A percentile compares a stretch with the other conserved stretches of the same genome.
Conservation (phyloP, 2,797 vertebrate genomes). For the Chrosomus eos region DNA sequence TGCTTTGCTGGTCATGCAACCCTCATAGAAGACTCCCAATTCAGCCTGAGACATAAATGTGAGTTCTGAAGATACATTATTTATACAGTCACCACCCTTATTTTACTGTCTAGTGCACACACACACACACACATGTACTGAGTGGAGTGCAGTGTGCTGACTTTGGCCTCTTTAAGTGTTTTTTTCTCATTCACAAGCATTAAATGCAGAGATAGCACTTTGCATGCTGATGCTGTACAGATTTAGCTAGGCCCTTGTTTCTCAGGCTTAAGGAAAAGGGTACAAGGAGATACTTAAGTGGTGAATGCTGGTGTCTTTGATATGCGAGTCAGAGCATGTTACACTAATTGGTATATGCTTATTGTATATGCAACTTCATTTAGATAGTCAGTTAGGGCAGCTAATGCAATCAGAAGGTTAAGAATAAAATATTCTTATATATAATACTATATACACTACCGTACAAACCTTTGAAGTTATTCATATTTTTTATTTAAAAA, state of each 20-base stretch:
- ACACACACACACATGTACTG: conserved; percentile 31
- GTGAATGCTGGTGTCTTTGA: conserved; percentile 6
- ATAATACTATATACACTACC: not conserved
- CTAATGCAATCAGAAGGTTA: not conserved
- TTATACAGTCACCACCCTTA: conserved; percentile 62
- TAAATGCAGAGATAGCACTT: conserved; percentile 56
- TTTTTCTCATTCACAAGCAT: conserved; percentile 43
- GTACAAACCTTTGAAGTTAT: not conserved
- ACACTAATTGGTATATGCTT: not conserved
- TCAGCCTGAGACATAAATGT: conserved; percentile 46
- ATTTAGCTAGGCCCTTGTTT: conserved; percentile 40
- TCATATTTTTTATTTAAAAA: no score
- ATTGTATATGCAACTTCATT: not conserved
- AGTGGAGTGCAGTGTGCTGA: conserved; percentile 64
- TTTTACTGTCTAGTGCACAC: conserved; percentile 59
- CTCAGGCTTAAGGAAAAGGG: conserved; percentile 23
- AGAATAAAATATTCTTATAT: not conserved
- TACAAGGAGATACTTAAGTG: conserved; percentile 3
- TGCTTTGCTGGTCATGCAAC: conserved; percentile 6
- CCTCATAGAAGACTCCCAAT: conserved; percentile 8
- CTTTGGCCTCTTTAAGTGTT: conserved; percentile 55
- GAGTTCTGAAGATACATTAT: conserved; percentile 65
- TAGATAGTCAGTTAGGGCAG: not conserved
- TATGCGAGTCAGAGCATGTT: not conserved
- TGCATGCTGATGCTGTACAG: conserved; percentile 48